These are phyloP conservation scores for Eudemis profundana DNA, from an alignment of 2,888 invertebrate species.

Conservation along the genomic window DNA sequence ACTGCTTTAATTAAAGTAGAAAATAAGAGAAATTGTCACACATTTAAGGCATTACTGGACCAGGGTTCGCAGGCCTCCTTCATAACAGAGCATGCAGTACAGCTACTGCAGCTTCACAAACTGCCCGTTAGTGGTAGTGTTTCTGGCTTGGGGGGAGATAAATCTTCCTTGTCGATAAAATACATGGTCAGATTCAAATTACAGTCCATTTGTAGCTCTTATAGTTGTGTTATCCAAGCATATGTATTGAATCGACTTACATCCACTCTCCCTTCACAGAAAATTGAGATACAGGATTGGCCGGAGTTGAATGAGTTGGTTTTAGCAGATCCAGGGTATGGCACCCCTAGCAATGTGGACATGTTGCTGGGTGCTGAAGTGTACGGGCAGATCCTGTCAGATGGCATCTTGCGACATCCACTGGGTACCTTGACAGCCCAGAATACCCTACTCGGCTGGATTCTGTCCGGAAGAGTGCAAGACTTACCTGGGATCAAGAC, in stretches of 20 bases:
- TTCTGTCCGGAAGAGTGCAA: conserved; percentile 15
- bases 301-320: conserved; percentile 36
- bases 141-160: conserved; percentile 44
- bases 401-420: conserved; percentile 11
- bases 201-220: conserved; percentile 35
- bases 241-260: conserved; percentile 40
- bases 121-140: conserved; percentile 36
- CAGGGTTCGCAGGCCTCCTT: conserved; percentile 46
- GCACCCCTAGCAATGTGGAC: conserved; percentile 32
- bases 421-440: conserved; percentile 13
- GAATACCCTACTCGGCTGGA: conserved; percentile 16
- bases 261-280: conserved; percentile 32
- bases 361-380: conserved; percentile 36
- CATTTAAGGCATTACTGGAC: no score
- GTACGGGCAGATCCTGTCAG: conserved; percentile 23
- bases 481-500: conserved; percentile 20
- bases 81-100: conserved; percentile 41
- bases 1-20: conserved; percentile 45
- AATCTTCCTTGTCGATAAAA: conserved; percentile 34
- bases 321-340: conserved; percentile 42
- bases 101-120: conserved; percentile 40
- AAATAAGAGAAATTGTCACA: conserved; percentile 20
- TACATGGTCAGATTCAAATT: conserved; percentile 39
- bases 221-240: conserved; percentile 29
- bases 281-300: conserved; percentile 30